Evolutionary conservation across 2,113 vertebrate genomes (phyloP).

Genomic region (Limnothrissa miodon): DNA sequence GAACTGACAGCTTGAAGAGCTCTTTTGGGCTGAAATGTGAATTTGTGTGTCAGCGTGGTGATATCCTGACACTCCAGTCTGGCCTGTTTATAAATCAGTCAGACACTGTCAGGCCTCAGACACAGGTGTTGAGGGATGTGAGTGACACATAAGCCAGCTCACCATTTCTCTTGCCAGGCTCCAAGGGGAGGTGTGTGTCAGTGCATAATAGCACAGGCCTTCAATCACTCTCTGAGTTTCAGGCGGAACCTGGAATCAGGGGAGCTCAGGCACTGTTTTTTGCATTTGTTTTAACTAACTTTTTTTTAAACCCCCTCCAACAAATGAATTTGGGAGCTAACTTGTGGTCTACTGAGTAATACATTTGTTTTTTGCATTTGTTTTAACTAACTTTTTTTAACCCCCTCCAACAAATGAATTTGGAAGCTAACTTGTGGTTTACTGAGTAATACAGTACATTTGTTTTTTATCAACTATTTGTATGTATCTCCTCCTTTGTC

Average conservation of each 20-base stretch:
- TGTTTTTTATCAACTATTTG: too few relatives aligned
- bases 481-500: too few relatives aligned
- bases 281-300: too few relatives aligned
- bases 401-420: too few relatives aligned
- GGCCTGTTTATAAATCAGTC: not conserved
- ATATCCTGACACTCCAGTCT: not conserved
- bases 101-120: not conserved
- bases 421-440: too few relatives aligned
- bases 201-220: not conserved
- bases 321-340: too few relatives aligned
- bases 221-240: not conserved
- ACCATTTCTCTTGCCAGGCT: not conserved
- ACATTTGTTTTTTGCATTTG: not conserved
- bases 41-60: not conserved
- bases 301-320: too few relatives aligned
- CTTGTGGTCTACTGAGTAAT: too few relatives aligned
- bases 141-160: not conserved
- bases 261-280: not conserved
- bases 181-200: not conserved
- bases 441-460: too few relatives aligned
- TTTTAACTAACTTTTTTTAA: too few relatives aligned
- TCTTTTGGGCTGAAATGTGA: not conserved
- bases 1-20: not conserved
- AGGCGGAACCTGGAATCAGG: not conserved
- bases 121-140: conserved; percentile 1